Percentiles rank a stretch among this genome's conserved stretches.
Evolutionary conservation across 30 jellyfish, hydroid and myxozoan genomes (phyloP).

Genomic region (Nemopilema nomurai): DNA sequence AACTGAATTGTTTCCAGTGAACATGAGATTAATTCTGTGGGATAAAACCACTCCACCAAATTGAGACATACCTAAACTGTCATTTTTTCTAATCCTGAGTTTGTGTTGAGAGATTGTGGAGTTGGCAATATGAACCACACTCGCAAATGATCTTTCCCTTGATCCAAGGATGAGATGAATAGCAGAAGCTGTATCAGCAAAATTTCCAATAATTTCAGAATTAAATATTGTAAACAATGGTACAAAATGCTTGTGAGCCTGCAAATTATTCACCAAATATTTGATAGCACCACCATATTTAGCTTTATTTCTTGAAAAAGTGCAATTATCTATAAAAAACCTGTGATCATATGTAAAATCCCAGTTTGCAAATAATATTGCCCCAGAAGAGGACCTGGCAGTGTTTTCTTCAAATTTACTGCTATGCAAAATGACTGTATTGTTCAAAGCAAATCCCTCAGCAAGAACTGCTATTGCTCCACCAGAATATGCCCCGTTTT

Average conservation of each 20-base stretch:
- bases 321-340: constrained; percentile 15
- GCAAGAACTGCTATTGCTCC: constrained; percentile 80
- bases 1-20: constrained; percentile 51
- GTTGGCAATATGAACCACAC: constrained; percentile 45
- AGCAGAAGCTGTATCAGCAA: constrained; percentile 83
- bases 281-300: constrained; percentile 79
- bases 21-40: constrained; percentile 58
- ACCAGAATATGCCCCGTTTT: constrained; percentile 73
- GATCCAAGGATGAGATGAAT: constrained; percentile 42
- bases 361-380: constrained; percentile 61
- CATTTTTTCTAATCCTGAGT: neutral
- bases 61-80: constrained; percentile 36
- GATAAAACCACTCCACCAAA: constrained; percentile 75
- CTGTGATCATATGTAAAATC: constrained; percentile 27
- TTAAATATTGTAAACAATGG: constrained; percentile 27
- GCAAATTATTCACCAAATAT: constrained; percentile 22
- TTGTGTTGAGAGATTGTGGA: constrained; percentile 68
- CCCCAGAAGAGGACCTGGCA: constrained; percentile 75
- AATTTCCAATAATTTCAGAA: constrained; percentile 36
- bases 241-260: neutral
- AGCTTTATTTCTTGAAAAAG: constrained; percentile 52
- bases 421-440: constrained; percentile 16
- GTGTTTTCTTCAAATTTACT: constrained; percentile 37
- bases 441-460: constrained; percentile 34
- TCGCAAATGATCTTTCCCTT: neutral